Conservation (phyloP, 2,888 invertebrate species). For the Drosophila percnosoma region DNA sequence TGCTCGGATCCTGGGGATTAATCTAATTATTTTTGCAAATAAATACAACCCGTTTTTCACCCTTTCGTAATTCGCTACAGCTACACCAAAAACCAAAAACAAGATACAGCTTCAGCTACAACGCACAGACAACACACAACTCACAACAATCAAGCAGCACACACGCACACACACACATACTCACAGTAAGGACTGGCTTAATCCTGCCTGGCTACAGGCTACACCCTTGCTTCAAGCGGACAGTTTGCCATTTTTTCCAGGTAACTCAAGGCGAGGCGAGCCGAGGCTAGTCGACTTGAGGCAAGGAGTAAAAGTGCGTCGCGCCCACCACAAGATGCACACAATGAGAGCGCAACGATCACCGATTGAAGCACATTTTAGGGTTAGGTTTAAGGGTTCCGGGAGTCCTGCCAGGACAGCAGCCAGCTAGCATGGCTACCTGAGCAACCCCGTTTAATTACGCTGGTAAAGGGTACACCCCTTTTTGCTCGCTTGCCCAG, state of each 20-base stretch:
- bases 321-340: constrained; percentile 74
- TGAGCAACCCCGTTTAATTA: constrained; percentile 75
- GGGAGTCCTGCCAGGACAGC: not conserved
- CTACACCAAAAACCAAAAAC: not conserved
- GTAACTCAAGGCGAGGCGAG: constrained; percentile 32
- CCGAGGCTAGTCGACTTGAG: constrained; percentile 11
- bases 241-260: constrained; percentile 52
- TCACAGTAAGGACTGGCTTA: constrained; percentile 27
- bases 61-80: constrained; percentile 68
- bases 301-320: constrained; percentile 75
- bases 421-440: constrained; percentile 8
- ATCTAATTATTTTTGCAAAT: constrained; percentile 84
- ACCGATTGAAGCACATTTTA: constrained; percentile 41
- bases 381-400: constrained; percentile 53
- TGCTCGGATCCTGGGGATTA: constrained; percentile 74
- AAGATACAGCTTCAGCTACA: not conserved
- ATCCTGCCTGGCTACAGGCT: constrained; percentile 48
- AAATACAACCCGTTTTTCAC: constrained; percentile 67
- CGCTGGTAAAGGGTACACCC: constrained; percentile 82
- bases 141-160: constrained; percentile 4
- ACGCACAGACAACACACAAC: constrained; percentile 11
- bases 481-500: constrained; percentile 58
- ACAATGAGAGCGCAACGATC: constrained; percentile 58
- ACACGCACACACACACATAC: constrained; percentile 2
- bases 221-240: constrained; percentile 42